phyloP scores from a whole-genome alignment of 2,113 vertebrate species.

The Furnarius figulus region DNA sequence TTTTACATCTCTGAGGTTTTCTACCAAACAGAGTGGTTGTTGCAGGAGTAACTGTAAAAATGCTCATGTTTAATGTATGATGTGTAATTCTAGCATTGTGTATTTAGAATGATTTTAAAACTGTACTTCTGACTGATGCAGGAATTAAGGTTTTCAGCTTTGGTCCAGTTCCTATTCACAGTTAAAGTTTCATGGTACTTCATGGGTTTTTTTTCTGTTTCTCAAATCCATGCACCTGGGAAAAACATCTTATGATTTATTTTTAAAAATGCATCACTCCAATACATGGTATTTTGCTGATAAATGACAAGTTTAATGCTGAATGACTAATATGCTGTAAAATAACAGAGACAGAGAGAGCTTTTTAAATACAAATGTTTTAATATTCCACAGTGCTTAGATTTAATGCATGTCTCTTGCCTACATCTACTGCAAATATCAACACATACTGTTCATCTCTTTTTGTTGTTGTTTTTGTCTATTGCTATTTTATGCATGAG shows the following conservation, averaged over 20 bases:
- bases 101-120: conserved; percentile 34
- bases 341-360: background rate
- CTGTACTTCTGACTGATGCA: background rate
- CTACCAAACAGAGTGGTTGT: background rate
- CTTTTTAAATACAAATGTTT: conserved; percentile 54
- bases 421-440: conserved; percentile 60
- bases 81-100: background rate
- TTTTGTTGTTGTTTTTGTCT: conserved; percentile 53
- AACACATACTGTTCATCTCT: conserved; percentile 53
- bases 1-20: background rate
- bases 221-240: conserved; percentile 9
- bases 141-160: background rate
- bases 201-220: background rate
- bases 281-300: conserved; percentile 21
- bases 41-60: conserved; percentile 9
- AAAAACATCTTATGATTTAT: background rate
- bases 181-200: background rate
- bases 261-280: background rate
- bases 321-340: conserved; percentile 25
- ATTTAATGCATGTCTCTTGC: conserved; percentile 69
- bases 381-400: conserved; percentile 35
- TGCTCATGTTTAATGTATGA: background rate
- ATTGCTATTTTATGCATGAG: conserved; percentile 79
- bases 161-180: background rate
- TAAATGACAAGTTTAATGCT: conserved; percentile 15